Conservation (phyloP, 1,140 invertebrate species). For the Megalonaias nervosa region DNA sequence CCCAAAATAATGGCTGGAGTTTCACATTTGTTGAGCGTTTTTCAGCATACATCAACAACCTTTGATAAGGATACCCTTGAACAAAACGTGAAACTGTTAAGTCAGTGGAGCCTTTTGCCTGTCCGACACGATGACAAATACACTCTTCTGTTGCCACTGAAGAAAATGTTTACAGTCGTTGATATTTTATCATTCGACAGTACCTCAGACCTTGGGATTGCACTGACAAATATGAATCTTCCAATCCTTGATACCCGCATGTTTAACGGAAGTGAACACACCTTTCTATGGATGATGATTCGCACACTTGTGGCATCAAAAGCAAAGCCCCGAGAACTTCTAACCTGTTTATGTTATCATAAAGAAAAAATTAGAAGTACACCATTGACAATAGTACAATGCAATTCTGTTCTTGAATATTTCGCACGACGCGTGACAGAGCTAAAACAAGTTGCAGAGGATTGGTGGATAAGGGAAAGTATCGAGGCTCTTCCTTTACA, state of each 20-base stretch:
- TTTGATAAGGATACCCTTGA: background rate
- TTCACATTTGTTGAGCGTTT: too few species aligned
- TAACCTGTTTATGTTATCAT: slow-evolving; percentile 3
- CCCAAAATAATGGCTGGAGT: too few species aligned
- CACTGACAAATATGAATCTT: slow-evolving; percentile 1
- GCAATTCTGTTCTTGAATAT: background rate
- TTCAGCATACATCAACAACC: too few species aligned
- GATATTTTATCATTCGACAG: background rate
- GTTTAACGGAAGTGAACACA: background rate
- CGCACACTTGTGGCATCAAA: background rate
- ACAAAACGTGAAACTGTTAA: background rate
- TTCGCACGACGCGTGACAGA: background rate
- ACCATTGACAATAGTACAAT: background rate
- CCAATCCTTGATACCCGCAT: background rate
- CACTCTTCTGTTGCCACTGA: slow-evolving; percentile 1
- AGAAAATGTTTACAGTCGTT: background rate
- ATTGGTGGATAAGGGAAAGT: too few species aligned
- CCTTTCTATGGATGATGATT: background rate
- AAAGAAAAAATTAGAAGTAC: background rate
- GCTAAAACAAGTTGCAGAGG: background rate
- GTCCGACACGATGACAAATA: background rate
- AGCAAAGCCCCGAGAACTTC: background rate
- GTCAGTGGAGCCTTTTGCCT: slow-evolving; percentile 17
- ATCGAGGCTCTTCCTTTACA: slow-evolving; percentile 11
- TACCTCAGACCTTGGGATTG: background rate